Base-by-base conservation (phyloP, 1,140 invertebrate genomes). In the Drosophila willistoni region DNA sequence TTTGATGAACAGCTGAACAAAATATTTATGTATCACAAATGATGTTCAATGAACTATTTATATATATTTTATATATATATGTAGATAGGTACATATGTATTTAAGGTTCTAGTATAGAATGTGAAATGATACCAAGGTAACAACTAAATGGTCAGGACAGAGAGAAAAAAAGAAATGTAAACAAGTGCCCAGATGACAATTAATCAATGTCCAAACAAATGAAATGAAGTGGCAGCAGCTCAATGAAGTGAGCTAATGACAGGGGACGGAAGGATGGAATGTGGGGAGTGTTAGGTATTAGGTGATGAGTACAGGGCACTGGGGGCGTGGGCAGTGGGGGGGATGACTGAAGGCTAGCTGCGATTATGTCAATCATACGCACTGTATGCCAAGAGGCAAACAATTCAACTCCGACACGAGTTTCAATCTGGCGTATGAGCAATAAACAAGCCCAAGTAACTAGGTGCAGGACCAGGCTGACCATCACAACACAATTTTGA, bases 351-450 rank as follows among this genome's bases (percentile, higher is more conserved):
- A 22, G 44, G 44, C 19, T 51, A 51, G 44, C 44, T 51, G 22
- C 56, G 56, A 59, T 59, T 59, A 59, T 59, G 56, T 59, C 56
- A 59, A 59, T 59, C 56, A 59, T 59, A 59, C 56, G 56, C 56
- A 59, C 33, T 59, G 56, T 59, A 36, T 59, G 56, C 56, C 56
- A 19, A 59, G 55, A 29, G 33, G n/a, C 55, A 51, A 51, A 51
- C 44, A 51, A 51, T 51, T 51, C 17, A 51, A 51, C 44, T 51
- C 44, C 19, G 44, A 51, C 44, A 51, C 44, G 10, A 51, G 44
- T 51, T 51, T 51, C 44, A 51, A 51, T 51, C 17, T 51, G 44
- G 44, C 44, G 44, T 22, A 51, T 51, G 44, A 51, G 44, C 44
- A 51, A 51, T 51, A 51, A 51, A 51, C 44, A 51, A 51, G 17